Evolutionary conservation across 2,888 invertebrate genomes (phyloP), one percentile per base, ranked within the genome.

Genomic region (Zele albiditarsus): DNA sequence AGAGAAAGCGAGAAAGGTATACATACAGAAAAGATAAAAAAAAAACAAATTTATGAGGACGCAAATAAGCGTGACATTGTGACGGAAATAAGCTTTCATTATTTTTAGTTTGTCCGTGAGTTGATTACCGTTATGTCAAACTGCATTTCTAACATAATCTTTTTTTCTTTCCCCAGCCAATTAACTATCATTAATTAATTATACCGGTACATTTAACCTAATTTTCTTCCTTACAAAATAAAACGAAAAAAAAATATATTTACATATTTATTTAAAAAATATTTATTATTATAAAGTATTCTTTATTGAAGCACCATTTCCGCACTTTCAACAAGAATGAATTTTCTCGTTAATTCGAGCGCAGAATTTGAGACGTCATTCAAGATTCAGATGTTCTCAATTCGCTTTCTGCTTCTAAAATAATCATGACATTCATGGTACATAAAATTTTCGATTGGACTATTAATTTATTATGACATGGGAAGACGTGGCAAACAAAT

Each of bases 11-110:
- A 31, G 33, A 33, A 27, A 68, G 3, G 57, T 67, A 20, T 20
- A 27, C 25, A 67, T 31, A 69, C 25, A 69, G 49, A n/a, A 20
- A 53, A 53, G n/a, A 53, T n/a, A 53, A 20, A 33, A 53, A 20
- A 33, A 68, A 68, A 60, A 67, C 31, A 68, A 66, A 75, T 78
- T 68, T 74, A 60, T 73, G 20, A 78, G 71, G 71, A 75, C 77
- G 75, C 77, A 73, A 80, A 78, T 74, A 77, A 80, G 79, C 76
- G 77, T 79, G 78, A 79, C 79, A 79, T 78, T 78, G 38, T 60
- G 76, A 71, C 78, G 80, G 80, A 80, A 79, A 80, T 79, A 69
- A 72, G 65, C 71, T 76, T 76, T 74, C 74, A 74, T 53, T 53
- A 53, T 80, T 78, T 78, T 76, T 75, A 67, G 68, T 68, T 46